Percentiles rank a stretch among this genome's conserved stretches.
Conservation (phyloP, 92 coral and sea anemone species). For the Zoanthus solanderi region DNA sequence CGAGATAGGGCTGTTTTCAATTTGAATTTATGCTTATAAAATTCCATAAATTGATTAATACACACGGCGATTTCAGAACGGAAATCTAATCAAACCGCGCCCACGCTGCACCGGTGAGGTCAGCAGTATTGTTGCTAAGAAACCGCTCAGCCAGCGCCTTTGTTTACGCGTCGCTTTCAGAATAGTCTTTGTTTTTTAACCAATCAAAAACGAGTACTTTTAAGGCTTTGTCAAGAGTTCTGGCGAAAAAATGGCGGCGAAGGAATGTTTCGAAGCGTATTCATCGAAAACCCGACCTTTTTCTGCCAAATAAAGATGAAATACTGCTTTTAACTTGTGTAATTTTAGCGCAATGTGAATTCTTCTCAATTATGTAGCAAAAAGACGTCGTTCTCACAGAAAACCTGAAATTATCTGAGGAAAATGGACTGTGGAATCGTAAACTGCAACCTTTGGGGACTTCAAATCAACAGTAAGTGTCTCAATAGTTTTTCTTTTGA, state of each 20-base stretch:
- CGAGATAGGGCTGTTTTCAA: no score
- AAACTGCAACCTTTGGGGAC: conserved; percentile 19
- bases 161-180: conserved; percentile 21
- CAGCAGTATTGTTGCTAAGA: conserved; percentile 8
- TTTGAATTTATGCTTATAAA: no score
- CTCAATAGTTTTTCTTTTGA: neutral
- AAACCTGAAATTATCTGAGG: neutral
- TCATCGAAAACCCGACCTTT: conserved; percentile 8
- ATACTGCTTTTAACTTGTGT: neutral
- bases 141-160: conserved; percentile 26
- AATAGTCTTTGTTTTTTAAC: conserved; percentile 38
- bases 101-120: neutral
- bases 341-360: neutral
- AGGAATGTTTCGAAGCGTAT: neutral
- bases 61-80: conserved; percentile 2
- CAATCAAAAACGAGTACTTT: conserved; percentile 23
- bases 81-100: neutral
- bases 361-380: neutral
- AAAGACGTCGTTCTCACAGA: conserved; percentile 6
- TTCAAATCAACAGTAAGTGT: neutral
- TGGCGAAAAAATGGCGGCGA: conserved; percentile 15
- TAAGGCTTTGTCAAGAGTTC: conserved; percentile 17
- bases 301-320: conserved; percentile 2
- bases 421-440: conserved; percentile 28
- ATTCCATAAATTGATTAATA: no score